Conservation (phyloP, 92 coral and sea anemone species). For the Epizoanthus rinbou region DNA sequence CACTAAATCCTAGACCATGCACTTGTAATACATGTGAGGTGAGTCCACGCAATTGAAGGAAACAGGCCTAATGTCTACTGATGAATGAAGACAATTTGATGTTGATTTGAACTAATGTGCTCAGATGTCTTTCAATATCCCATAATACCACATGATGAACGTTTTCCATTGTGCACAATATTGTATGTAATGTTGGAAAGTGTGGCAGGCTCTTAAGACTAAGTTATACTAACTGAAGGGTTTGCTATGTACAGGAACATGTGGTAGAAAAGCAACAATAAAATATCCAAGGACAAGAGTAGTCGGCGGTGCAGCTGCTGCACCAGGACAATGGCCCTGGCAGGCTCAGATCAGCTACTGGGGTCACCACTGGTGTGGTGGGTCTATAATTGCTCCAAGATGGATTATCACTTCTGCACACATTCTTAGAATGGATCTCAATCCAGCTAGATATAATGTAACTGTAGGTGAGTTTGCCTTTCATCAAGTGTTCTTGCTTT, state of each 20-base stretch:
- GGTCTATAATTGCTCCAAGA: constrained; percentile 56
- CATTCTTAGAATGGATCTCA: constrained; percentile 26
- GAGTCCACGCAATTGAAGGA: no score
- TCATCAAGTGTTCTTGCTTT: background rate
- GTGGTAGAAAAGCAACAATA: constrained; percentile 63
- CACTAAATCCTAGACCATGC: no score
- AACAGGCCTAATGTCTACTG: no score
- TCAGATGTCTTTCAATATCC: no score
- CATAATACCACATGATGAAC: no score
- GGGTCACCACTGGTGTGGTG: constrained; percentile 78
- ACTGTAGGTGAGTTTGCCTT: constrained; percentile 60
- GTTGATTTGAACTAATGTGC: no score
- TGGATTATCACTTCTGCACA: constrained; percentile 90
- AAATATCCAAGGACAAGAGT: constrained; percentile 66
- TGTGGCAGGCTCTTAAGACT: no score
- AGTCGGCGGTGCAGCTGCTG: constrained; percentile 69
- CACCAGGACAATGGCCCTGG: constrained; percentile 94
- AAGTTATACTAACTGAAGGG: no score
- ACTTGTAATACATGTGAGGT: no score
- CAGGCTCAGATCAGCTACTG: constrained; percentile 76
- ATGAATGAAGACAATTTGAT: no score
- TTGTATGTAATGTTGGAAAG: background rate
- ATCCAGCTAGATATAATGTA: constrained; percentile 52
- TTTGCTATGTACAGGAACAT: constrained; percentile 45
- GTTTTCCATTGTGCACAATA: background rate